phyloP scores from a whole-genome alignment of 2,797 vertebrate species.

The Graptemys geographica region DNA sequence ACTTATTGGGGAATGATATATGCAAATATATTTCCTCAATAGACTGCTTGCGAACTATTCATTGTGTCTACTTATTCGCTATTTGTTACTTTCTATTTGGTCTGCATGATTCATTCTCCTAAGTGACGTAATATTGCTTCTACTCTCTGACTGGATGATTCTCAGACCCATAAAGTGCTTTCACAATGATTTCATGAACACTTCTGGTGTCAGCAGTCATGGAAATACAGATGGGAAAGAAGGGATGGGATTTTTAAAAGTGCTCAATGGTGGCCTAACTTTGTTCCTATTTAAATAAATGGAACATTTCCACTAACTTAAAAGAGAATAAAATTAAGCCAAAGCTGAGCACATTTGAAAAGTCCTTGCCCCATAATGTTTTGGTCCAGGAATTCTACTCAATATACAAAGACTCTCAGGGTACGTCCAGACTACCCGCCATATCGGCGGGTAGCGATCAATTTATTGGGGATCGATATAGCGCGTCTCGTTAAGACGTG shows the following conservation, averaged over 20 bases:
- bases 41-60: neutral
- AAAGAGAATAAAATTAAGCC: neutral
- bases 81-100: neutral
- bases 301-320: neutral
- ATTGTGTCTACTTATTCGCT: neutral
- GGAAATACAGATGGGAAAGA: neutral
- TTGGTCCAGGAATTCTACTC: neutral
- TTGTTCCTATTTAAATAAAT: neutral
- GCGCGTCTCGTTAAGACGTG: no score
- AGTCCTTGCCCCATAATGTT: neutral
- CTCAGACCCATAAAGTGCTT: neutral
- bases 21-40: constrained; percentile 7
- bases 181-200: neutral
- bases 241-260: neutral
- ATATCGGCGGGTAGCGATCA: no score
- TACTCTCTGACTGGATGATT: neutral
- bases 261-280: neutral
- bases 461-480: no score
- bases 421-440: no score
- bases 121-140: neutral
- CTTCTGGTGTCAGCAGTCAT: neutral
- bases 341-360: neutral
- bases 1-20: neutral
- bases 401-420: neutral
- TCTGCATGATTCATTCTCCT: neutral